These are phyloP conservation scores for Tokudaia muenninki DNA, from an alignment of 2,797 vertebrate genomes.

Conservation along the genomic window DNA sequence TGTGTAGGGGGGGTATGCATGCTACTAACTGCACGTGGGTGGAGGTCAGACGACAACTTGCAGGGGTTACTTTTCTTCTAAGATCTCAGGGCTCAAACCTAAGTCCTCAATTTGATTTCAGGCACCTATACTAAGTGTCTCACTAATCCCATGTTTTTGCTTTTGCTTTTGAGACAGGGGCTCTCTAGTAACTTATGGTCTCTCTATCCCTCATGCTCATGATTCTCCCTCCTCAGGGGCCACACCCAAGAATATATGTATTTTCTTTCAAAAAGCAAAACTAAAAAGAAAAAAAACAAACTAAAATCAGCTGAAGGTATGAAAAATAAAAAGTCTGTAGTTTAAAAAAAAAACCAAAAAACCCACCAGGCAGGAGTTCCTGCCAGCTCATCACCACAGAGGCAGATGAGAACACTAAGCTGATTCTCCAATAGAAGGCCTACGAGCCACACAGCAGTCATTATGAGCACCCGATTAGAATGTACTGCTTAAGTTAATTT, in stretches of 20 bases:
- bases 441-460: background rate
- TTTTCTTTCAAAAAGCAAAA: constrained; percentile 6
- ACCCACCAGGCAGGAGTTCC: background rate
- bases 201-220: background rate
- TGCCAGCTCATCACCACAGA: background rate
- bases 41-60: background rate
- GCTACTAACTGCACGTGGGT: background rate
- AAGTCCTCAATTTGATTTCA: background rate
- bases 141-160: background rate
- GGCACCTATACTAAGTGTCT: background rate
- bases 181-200: background rate
- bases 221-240: background rate
- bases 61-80: background rate
- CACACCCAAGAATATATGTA: background rate
- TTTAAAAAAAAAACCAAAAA: constrained; percentile 38
- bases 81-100: background rate
- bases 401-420: background rate
- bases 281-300: background rate
- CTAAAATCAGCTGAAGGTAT: background rate
- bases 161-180: background rate
- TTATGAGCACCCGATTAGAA: background rate
- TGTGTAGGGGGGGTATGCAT: background rate
- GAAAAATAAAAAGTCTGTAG: constrained; percentile 37
- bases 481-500: background rate
- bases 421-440: background rate